A percentile compares a stretch with the other conserved stretches of the same genome.
Evolutionary conservation across 2,797 vertebrate genomes (phyloP).

Genomic region (Mormyrops boulengeri): DNA sequence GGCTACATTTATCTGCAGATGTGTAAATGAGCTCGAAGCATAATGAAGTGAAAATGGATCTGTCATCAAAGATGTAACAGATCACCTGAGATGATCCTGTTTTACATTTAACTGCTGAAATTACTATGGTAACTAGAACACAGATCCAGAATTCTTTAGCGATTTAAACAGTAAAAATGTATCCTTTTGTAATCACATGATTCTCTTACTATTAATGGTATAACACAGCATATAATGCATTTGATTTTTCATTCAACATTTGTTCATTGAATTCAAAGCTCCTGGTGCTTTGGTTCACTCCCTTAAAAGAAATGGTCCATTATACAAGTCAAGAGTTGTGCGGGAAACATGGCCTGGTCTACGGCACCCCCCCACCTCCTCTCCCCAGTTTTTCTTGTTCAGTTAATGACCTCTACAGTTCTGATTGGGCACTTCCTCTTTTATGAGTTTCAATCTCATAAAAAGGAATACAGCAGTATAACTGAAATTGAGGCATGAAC

Average conservation of each 20-base stretch:
- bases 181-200: not conserved
- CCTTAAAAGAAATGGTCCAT: not conserved
- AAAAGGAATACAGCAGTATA: not conserved
- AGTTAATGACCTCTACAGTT: not conserved
- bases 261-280: not conserved
- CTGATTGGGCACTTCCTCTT: not conserved
- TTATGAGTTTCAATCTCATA: not conserved
- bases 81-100: not conserved
- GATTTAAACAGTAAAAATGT: not conserved
- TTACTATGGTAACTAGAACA: not conserved
- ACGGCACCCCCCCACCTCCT: not conserved
- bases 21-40: not conserved
- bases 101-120: not conserved
- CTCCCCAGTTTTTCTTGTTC: not conserved
- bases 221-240: not conserved
- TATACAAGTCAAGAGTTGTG: not conserved
- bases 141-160: not conserved
- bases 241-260: not conserved
- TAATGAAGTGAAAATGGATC: not conserved
- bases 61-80: not conserved
- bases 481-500: not conserved
- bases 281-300: not conserved
- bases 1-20: not conserved
- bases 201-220: not conserved
- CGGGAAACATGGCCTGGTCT: not conserved